Evolutionary conservation across 2,888 invertebrate species (phyloP), one percentile per base, ranked within the genome.

Genomic region (Congeria kusceri): DNA sequence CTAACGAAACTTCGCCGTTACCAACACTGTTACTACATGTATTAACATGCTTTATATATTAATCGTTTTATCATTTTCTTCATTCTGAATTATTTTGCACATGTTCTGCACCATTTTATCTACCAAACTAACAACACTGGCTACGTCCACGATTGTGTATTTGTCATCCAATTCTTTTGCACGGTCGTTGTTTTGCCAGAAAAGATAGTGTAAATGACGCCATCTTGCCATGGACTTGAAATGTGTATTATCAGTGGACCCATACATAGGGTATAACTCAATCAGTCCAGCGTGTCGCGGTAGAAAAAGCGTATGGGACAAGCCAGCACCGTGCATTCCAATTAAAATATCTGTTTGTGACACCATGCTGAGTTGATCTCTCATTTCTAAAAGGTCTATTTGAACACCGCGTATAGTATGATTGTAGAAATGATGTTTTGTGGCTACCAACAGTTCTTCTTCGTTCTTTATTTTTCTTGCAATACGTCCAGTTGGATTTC

Each of bases 271-370:
- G 57, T 87, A 87, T 4, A 93, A 68, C 68, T 93, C 93, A 18
- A 93, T 81, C 0, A 93, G 81, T 0, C 88, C 92, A 0, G 87
- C 87, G 56, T 89, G 87, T n/a, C 82, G 72, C 0, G 92, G 91
- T 20, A 93, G 81, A 71, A 93, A 93, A n/a, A 92, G 66, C 1
- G 91, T 86, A 61, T 92, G 90, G 1, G 92, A 87, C 25, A 93
- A 80, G 2, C 92, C 93, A 0, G 93, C 93, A 7, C 93, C 93
- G 53, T 93, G 93, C 92, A 93, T 92, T 2, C 93, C 93, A 0
- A 93, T 86, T 23, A 93, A 32, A n/a, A 72, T 73, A 53, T 78
- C 77, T 23, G 68, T 68, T 0, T 23, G 27, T 7, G 73, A 28
- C 3, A 93, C 85, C 1, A 83, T n/a, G 56, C 86, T 39, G 28